phyloP scores from a whole-genome alignment of 2,888 invertebrate species.

The Polydrusus tereticollis region DNA sequence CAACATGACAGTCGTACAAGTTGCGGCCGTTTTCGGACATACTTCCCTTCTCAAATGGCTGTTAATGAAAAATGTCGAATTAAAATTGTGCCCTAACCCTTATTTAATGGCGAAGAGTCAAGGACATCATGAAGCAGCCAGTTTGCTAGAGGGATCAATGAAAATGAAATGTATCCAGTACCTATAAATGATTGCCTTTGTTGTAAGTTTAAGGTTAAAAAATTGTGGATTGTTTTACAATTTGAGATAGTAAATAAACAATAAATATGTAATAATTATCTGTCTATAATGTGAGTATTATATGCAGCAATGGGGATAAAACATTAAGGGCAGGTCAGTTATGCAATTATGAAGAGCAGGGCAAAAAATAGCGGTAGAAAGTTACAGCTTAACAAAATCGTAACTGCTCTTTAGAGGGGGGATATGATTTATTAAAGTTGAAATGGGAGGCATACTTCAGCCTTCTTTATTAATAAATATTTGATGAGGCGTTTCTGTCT shows the following conservation, averaged over 20 bases:
- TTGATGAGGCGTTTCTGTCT: too few relatives aligned
- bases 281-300: too few relatives aligned
- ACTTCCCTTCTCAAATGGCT: conserved; percentile 58
- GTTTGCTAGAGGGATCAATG: conserved; percentile 17
- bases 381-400: too few relatives aligned
- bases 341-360: too few relatives aligned
- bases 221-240: not conserved
- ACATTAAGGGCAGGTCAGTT: too few relatives aligned
- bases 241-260: not conserved
- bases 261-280: too few relatives aligned
- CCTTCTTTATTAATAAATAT: too few relatives aligned
- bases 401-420: too few relatives aligned
- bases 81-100: conserved; percentile 52
- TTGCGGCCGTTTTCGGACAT: conserved; percentile 62
- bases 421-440: too few relatives aligned
- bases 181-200: not conserved
- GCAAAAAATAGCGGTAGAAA: too few relatives aligned
- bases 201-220: not conserved
- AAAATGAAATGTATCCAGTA: conserved; percentile 29
- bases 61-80: conserved; percentile 34
- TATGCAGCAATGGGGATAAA: too few relatives aligned
- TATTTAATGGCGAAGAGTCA: conserved; percentile 56
- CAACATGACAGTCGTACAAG: conserved; percentile 59
- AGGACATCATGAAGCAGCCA: conserved; percentile 53
- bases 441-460: too few relatives aligned